Base-by-base conservation (phyloP, 2,797 vertebrate species). In the Hafferia zeledoni region DNA sequence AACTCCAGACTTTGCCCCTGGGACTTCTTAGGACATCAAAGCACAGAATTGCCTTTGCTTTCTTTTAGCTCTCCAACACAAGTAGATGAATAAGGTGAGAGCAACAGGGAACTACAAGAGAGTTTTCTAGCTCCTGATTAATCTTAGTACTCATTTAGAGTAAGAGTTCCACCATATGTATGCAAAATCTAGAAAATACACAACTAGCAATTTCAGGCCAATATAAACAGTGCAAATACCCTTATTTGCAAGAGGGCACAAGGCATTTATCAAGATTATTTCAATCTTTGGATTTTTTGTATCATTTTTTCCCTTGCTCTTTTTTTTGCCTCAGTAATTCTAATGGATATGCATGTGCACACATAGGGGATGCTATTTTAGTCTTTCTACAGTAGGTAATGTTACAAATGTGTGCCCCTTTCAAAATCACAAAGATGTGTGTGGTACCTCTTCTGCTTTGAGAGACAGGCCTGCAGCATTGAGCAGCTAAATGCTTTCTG, bases 401-500 rank as follows among this genome's bases (percentile, higher is more conserved):
- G 25, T 89, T 82, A 83, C 75, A 81, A 87, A 76, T 12, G 14
- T 10, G 17, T 35, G 17, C 7, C 44, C 23, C 15, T 37, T 83
- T 50, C 60, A 57, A 74, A 68, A 87, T 44, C 55, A 49, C 44
- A 43, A 31, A 68, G 56, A 37, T 0, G 4, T 12, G 43, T 27
- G 67, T 30, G 46, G 80, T 64, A 61, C 35, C 35, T 72, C 10
- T 70, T 74, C 28, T 43, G 53, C 60, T 67, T 49, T 55, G 81
- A 88, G 39, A 25, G 59, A 47, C 52, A 90, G 61, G 87, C 68
- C 76, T 79, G 35, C 87, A 90, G 85, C 80, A 65, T 10, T 49
- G 68, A 86, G 87, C 70, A 94, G 94, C 94, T 77, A 72, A 94
- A 93, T 56, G 60, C 94, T 96, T 97, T 92, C 83, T 95, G 91